These are phyloP conservation scores for Seladonia tumulorum DNA, from an alignment of 2,888 invertebrate species.

Conservation along the genomic window DNA sequence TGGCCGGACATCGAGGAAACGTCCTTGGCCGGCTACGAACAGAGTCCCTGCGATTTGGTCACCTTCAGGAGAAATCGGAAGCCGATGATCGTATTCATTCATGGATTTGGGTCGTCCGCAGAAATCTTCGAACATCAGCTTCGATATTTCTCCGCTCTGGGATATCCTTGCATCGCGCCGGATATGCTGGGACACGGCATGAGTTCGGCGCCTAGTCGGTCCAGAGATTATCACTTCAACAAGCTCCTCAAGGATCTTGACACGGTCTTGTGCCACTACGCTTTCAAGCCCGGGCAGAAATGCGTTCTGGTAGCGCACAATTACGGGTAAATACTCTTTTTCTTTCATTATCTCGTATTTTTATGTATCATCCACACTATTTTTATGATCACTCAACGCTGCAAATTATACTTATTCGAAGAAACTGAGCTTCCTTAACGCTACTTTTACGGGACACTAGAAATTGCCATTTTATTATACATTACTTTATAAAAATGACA, in stretches of 20 bases:
- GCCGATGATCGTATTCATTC: slow-evolving; percentile 87
- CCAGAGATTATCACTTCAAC: slow-evolving; percentile 86
- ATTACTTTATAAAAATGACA: neutral
- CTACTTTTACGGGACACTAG: neutral
- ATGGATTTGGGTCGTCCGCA: slow-evolving; percentile 89
- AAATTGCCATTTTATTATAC: too few species aligned
- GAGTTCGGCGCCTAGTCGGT: slow-evolving; percentile 86
- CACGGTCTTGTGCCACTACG: slow-evolving; percentile 87
- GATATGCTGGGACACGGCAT: slow-evolving; percentile 89
- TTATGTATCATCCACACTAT: neutral
- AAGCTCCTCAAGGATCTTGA: slow-evolving; percentile 87
- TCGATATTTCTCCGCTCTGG: slow-evolving; percentile 86
- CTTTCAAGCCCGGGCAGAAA: slow-evolving; percentile 85
- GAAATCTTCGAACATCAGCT: slow-evolving; percentile 88
- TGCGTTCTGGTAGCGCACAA: slow-evolving; percentile 89
- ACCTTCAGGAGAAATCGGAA: slow-evolving; percentile 80
- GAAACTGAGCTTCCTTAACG: neutral
- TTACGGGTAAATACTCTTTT: slow-evolving; percentile 86
- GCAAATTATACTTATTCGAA: neutral
- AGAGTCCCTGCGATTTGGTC: slow-evolving; percentile 66
- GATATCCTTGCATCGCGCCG: slow-evolving; percentile 88
- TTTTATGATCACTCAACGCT: neutral
- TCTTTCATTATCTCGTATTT: neutral
- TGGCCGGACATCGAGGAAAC: slow-evolving; percentile 65
- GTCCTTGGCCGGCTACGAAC: slow-evolving; percentile 16